phyloP scores from a whole-genome alignment of 2,797 vertebrate genomes.

The Champsocephalus gunnari region DNA sequence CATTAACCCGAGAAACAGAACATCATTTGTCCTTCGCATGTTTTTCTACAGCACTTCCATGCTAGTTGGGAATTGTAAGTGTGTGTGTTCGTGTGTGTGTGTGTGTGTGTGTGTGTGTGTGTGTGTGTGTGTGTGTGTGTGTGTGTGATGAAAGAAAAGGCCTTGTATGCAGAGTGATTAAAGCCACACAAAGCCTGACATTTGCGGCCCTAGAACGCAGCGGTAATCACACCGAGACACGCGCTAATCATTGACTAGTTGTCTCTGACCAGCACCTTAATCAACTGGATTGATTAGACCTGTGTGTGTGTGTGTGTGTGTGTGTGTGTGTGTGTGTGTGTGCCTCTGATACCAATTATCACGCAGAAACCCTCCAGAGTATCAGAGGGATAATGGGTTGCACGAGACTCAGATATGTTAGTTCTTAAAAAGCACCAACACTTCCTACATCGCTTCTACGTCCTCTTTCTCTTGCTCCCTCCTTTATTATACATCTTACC shows the following conservation, averaged over 20 bases:
- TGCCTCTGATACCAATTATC: not conserved
- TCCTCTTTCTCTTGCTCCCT: not conserved
- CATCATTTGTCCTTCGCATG: constrained; percentile 15
- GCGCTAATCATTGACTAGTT: constrained; percentile 42
- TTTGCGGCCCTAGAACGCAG: constrained; percentile 8
- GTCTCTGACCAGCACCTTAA: constrained; percentile 46
- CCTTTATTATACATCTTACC: constrained; percentile 14
- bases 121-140: constrained; percentile 4
- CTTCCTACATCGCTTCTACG: not conserved
- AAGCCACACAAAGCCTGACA: constrained; percentile 41
- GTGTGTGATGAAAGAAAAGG: not conserved
- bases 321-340: not conserved
- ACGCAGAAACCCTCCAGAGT: not conserved
- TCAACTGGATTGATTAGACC: constrained; percentile 54
- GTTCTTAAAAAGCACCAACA: not conserved
- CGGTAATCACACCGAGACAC: constrained; percentile 26
- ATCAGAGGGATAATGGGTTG: constrained; percentile 16
- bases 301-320: not conserved
- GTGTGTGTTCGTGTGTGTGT: constrained; percentile 5
- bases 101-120: not conserved
- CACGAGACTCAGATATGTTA: not conserved
- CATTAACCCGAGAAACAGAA: not conserved
- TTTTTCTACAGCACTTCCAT: not conserved
- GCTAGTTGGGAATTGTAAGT: not conserved
- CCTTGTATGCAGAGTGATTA: constrained; percentile 45